These are phyloP conservation scores for Drosophila takahashii DNA, from an alignment of 1,140 invertebrate species.

Conservation along the genomic window DNA sequence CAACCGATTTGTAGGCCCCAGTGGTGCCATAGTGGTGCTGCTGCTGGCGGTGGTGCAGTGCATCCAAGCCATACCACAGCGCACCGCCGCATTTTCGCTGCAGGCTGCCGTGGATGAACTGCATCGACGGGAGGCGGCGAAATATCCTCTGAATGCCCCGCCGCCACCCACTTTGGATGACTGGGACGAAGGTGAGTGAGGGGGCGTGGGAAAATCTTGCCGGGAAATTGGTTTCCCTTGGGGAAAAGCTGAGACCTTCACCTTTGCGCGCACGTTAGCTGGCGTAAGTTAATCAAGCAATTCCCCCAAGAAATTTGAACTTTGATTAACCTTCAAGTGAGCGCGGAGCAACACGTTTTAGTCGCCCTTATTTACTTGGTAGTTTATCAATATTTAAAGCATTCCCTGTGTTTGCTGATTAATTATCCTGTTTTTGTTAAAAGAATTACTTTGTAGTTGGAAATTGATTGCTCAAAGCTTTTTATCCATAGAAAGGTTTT, in stretches of 20 bases:
- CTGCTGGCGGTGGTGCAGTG: slow-evolving; percentile 32
- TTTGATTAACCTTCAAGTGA: slow-evolving; percentile 36
- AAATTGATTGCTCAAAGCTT: background rate
- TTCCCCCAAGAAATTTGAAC: slow-evolving; percentile 15
- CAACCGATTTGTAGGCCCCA: slow-evolving; percentile 31
- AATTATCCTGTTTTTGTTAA: background rate
- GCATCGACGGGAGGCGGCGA: slow-evolving; percentile 78
- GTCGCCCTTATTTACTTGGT: slow-evolving; percentile 5
- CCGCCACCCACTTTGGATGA: slow-evolving; percentile 68
- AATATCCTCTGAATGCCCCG: slow-evolving; percentile 76
- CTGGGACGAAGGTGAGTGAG: slow-evolving; percentile 79
- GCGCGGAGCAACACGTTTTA: background rate
- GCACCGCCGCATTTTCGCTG: slow-evolving; percentile 69
- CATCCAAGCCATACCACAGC: slow-evolving; percentile 61
- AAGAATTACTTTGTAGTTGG: background rate
- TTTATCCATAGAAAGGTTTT: too few relatives aligned
- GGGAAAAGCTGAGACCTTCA: slow-evolving; percentile 7
- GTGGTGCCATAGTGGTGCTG: slow-evolving; percentile 20
- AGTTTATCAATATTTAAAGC: background rate
- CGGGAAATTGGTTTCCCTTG: slow-evolving; percentile 1
- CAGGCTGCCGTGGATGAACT: slow-evolving; percentile 82
- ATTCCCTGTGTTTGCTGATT: slow-evolving; percentile 3
- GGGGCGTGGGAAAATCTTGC: background rate
- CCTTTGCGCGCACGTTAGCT: slow-evolving; percentile 12
- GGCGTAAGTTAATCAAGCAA: slow-evolving; percentile 37